A percentile compares a stretch with the other conserved stretches of the same genome.
Evolutionary conservation across 1,140 invertebrate species (phyloP).

Genomic region (Drosophila bocqueti): DNA sequence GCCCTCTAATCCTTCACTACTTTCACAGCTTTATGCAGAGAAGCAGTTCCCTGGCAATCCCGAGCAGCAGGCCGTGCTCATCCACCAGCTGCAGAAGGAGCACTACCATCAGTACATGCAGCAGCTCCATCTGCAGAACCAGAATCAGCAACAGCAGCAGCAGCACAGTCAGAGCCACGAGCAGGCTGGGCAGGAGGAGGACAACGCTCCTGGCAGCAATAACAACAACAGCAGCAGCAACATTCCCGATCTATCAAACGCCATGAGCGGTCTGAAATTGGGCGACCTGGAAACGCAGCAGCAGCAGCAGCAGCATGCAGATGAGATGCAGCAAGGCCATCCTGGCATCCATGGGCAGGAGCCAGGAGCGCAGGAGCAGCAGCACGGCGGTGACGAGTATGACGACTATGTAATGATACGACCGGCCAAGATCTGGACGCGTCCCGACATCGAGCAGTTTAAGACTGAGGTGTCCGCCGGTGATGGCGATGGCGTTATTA

Average conservation of each 20-base stretch:
- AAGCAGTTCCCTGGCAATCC: slow-evolving; percentile 97
- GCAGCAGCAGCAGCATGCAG: slow-evolving; percentile 23
- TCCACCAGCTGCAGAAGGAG: slow-evolving; percentile 97
- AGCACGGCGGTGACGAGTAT: slow-evolving; percentile 68
- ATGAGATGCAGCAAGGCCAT: slow-evolving; percentile 15
- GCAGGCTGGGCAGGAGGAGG: slow-evolving; percentile 6
- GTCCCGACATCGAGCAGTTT: slow-evolving; percentile 95
- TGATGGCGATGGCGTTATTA: slow-evolving; percentile 94
- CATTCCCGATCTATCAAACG: slow-evolving; percentile 50
- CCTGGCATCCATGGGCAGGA: slow-evolving; percentile 3
- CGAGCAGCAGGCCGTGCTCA: slow-evolving; percentile 96
- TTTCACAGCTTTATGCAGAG: slow-evolving; percentile 91
- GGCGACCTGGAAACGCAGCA: slow-evolving; percentile 28
- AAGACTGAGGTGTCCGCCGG: slow-evolving; percentile 96
- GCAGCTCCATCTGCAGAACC: slow-evolving; percentile 88
- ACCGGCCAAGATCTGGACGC: slow-evolving; percentile 98
- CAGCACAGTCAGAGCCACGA: slow-evolving; percentile 21
- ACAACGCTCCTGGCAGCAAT: slow-evolving; percentile 26
- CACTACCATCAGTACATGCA: slow-evolving; percentile 99
- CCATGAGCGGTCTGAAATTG: slow-evolving; percentile 59
- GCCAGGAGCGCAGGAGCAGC: slow-evolving; percentile 38
- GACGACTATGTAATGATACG: slow-evolving; percentile 87
- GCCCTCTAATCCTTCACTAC: slow-evolving; percentile 1
- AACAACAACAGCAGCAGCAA: slow-evolving; percentile 51
- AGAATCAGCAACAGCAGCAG: slow-evolving; percentile 20